phyloP scores from a whole-genome alignment of 2,888 invertebrate species.

The Drosophila quinaria region DNA sequence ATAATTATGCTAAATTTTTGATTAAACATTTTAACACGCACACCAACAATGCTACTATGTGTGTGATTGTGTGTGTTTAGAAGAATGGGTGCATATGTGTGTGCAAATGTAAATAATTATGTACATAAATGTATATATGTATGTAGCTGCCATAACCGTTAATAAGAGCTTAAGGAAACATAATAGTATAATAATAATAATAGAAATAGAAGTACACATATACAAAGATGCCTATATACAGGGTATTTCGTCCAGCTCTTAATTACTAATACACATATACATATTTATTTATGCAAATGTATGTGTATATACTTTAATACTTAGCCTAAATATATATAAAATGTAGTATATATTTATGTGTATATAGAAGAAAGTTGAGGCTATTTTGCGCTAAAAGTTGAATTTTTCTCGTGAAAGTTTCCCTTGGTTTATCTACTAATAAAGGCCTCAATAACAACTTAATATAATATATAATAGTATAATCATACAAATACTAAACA shows the following conservation, averaged over 20 bases:
- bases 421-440: constrained; percentile 47
- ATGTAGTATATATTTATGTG: constrained; percentile 6
- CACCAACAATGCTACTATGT: constrained; percentile 37
- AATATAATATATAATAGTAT: constrained; percentile 43
- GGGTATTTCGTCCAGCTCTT: constrained; percentile 53
- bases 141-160: constrained; percentile 71
- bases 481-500: constrained; percentile 68
- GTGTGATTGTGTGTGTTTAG: constrained; percentile 23
- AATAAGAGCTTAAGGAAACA: constrained; percentile 34
- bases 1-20: constrained; percentile 63
- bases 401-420: constrained; percentile 29
- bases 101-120: constrained; percentile 16
- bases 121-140: constrained; percentile 24
- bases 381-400: constrained; percentile 41
- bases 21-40: constrained; percentile 60
- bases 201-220: constrained; percentile 34
- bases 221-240: constrained; percentile 59
- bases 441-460: constrained; percentile 80
- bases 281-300: constrained; percentile 5
- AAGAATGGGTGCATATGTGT: constrained; percentile 7
- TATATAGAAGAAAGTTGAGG: constrained; percentile 51
- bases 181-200: constrained; percentile 25
- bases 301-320: constrained; percentile 11
- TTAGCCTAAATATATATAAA: constrained; percentile 28
- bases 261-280: constrained; percentile 29